phyloP scores from a whole-genome alignment of 2,888 invertebrate genomes.

The Eremobia ochroleuca region DNA sequence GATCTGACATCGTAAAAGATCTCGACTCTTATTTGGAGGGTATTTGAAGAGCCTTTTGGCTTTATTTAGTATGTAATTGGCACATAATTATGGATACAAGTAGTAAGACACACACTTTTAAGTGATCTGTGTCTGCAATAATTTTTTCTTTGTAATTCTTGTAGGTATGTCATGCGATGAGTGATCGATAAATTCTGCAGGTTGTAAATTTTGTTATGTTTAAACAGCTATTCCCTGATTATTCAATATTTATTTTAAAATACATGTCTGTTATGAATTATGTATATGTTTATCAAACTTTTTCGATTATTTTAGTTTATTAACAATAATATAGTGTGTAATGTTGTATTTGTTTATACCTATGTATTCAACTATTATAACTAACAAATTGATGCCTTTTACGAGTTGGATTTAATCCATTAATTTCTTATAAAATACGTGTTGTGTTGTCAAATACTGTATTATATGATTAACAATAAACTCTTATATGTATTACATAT shows the following conservation, averaged over 20 bases:
- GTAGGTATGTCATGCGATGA: conserved; percentile 29
- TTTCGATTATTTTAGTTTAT: conserved; percentile 50
- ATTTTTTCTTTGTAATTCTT: conserved; percentile 1
- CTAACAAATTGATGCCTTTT: conserved; percentile 58
- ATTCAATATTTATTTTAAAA: conserved; percentile 22
- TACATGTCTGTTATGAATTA: conserved; percentile 6
- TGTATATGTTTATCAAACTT: conserved; percentile 40
- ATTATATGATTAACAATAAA: conserved; percentile 31
- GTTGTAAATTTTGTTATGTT: conserved; percentile 39
- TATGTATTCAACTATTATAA: conserved; percentile 50
- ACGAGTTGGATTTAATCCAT: conserved; percentile 60
- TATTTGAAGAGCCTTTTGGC: conserved; percentile 28
- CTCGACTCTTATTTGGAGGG: conserved; percentile 17
- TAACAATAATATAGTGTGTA: conserved; percentile 47
- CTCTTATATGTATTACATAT: conserved; percentile 39
- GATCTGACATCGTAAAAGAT: conserved; percentile 5
- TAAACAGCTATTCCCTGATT: conserved; percentile 20
- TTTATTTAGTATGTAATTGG: conserved; percentile 29
- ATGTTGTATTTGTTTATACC: conserved; percentile 53
- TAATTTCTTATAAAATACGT: conserved; percentile 41
- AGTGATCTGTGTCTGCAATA: neutral
- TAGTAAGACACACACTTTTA: neutral
- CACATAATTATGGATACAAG: conserved; percentile 1
- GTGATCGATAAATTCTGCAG: conserved; percentile 18
- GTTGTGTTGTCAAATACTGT: conserved; percentile 50